Base-by-base conservation (phyloP, 2,113 vertebrate species). In the Merops nubicus region DNA sequence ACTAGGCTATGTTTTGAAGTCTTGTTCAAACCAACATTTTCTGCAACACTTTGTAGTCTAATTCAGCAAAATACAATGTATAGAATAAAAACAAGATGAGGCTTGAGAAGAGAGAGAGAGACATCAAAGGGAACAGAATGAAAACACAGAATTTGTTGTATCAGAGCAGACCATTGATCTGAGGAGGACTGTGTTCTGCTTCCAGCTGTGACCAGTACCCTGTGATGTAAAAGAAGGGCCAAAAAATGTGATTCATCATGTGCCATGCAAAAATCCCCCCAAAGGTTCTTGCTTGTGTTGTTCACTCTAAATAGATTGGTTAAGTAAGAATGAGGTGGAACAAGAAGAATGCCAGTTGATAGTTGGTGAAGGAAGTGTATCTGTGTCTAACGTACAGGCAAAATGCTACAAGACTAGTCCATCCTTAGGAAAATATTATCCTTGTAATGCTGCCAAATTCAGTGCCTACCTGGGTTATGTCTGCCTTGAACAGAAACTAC, bases 41-140 rank as follows among this genome's bases (percentile, higher is more conserved):
- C 69, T 96, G 91, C 87, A 89, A 94, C 85, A 78, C 84, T 91
- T 97, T 96, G 94, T 90, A 93, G 91, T 96, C 89, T 95, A 96
- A 94, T 96, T 96, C 65, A 93, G 75, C 91, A 79, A 95, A 96
- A 97, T 74, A 85, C 51, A 85, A 85, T 72, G 43, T 94, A 86
- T 76, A 91, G 95, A 96, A 97, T 96, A 91, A 95, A 97, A 97
- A 95, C 95, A 97, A 97, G 94, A 89, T 96, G 95, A 90, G 92
- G 68, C 94, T 93, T 91, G 93, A 96, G 90, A 83, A 94, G 68
- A 72, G 67, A 70, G 72, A 60, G 68, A 81, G 65, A 88, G 47
- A 96, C 78, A 94, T 97, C 97, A 97, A 97, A 97, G 95, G 42
- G 50, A 96, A 78, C 64, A 67, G 90, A 96, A 91, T 70, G 57